Base-by-base conservation (phyloP, 1,140 invertebrate species). In the Eulimnadia texana region DNA sequence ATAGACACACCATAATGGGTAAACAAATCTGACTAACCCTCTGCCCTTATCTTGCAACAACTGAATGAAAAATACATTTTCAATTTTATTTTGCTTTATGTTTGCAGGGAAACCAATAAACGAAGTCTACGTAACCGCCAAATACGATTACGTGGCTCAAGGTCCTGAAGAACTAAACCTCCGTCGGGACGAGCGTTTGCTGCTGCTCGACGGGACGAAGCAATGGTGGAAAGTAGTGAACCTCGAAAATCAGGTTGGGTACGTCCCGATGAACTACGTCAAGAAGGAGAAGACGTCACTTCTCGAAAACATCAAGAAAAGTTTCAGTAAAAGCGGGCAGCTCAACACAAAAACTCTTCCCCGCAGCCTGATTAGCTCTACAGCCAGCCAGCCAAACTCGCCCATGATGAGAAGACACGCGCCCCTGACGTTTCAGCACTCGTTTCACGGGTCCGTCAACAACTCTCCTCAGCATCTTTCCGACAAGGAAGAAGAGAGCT, bases 201-300 rank as follows among this genome's bases (percentile, higher is more conserved):
- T 94, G 25, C 79, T 99, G 42, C 76, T 99, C 19, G 96, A 99
- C 74, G 95, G 99, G 73, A 91, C 88, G 0, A 96, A 98, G 73
- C 93, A 98, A 73, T 99, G 97, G 97, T 94, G 92, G 90, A 80
- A 92, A 68, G 92, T 96, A 28, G 88, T 93, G 71, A 96, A 95
- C 74, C 83, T 84, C 47, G 80, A 90, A 68, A 90, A 88, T 67
- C 90, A 96, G 74, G 85, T 90, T 13, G 96, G 97, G 33, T 99
- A 97, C 76, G 96, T 99, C 60, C 97, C 97, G 51, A 98, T 93
- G 73, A 99, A 99, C 75, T 99, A 97, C 78, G 93, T 99, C 63
- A 98, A 97, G 76, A 90, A 88, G 73, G 91, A 94, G 75, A 97
- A 95, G 72, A 93, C 90, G 55, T 94, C 89, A 11, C 77, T 96